A percentile compares a stretch with the other conserved stretches of the same genome.
Evolutionary conservation across 2,113 vertebrate species (phyloP).

Genomic region (Halcyon senegalensis): DNA sequence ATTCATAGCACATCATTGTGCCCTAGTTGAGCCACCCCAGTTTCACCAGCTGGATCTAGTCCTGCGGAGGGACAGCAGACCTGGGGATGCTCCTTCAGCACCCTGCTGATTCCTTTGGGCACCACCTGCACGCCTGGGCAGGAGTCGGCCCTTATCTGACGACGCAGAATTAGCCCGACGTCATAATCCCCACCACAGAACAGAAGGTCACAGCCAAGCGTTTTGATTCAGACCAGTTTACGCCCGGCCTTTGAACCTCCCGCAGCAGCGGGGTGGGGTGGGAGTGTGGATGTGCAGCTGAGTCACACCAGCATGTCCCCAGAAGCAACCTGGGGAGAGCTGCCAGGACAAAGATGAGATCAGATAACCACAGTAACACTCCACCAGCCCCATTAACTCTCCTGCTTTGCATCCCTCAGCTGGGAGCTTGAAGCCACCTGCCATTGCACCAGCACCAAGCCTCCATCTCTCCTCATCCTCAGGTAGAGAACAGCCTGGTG

Average conservation of each 20-base stretch:
- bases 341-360: not conserved
- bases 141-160: not conserved
- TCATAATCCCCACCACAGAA: not conserved
- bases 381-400: not conserved
- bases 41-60: accelerated
- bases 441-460: accelerated
- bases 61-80: accelerated
- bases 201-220: not conserved
- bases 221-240: not conserved
- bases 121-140: not conserved
- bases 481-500: accelerated
- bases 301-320: not conserved
- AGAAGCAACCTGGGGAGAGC: not conserved
- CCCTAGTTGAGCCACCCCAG: not conserved
- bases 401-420: not conserved
- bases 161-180: not conserved
- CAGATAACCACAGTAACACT: not conserved
- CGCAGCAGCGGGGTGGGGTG: not conserved
- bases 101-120: not conserved
- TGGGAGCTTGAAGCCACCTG: accelerated
- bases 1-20: accelerated
- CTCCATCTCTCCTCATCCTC: not conserved
- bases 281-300: not conserved
- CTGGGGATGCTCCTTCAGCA: not conserved
- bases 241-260: not conserved